Base-by-base conservation (phyloP, 2,888 invertebrate species). In the Trichacis sp. region DNA sequence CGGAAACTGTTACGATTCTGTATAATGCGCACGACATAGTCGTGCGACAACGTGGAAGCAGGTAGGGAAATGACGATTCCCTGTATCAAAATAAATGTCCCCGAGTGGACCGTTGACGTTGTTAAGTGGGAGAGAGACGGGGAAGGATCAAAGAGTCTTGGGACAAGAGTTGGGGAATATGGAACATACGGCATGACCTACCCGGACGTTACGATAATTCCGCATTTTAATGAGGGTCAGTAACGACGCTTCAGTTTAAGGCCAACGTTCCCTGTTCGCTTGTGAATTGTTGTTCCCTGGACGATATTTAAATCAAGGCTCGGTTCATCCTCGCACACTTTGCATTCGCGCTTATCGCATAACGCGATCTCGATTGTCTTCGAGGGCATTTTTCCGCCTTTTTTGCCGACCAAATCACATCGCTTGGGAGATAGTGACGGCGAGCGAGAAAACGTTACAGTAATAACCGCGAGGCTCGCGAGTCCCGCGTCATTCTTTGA, bases 371-470 rank as follows among this genome's bases (percentile, higher is more conserved):
- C n/a, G n/a, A n/a, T n/a, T n/a, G n/a, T n/a, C n/a, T n/a, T n/a
- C n/a, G n/a, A n/a, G n/a, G n/a, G n/a, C n/a, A n/a, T n/a, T n/a
- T n/a, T n/a, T n/a, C n/a, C n/a, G n/a, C n/a, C n/a, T n/a, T n/a
- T n/a, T n/a, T n/a, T n/a, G 17, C 14, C 12, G 15, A 17, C 42
- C 15, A 29, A 18, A 12, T 5, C 29, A 9, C 46, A 47, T 69
- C 69, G 76, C 77, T 77, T 81, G 79, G 75, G 77, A 77, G 70
- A 73, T 66, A 64, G 74, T 74, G 76, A 78, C 79, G 75, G 77
- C 79, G 80, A 83, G 82, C 80, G 77, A 80, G 78, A 80, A 82
- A 82, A 81, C 81, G 81, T 82, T 80, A 79, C 77, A 77, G 80
- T 77, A 80, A 74, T 74, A 74, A 75, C 77, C 76, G 73, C 74